phyloP scores from a whole-genome alignment of 2,797 vertebrate species.

The Sebastes cheni region DNA sequence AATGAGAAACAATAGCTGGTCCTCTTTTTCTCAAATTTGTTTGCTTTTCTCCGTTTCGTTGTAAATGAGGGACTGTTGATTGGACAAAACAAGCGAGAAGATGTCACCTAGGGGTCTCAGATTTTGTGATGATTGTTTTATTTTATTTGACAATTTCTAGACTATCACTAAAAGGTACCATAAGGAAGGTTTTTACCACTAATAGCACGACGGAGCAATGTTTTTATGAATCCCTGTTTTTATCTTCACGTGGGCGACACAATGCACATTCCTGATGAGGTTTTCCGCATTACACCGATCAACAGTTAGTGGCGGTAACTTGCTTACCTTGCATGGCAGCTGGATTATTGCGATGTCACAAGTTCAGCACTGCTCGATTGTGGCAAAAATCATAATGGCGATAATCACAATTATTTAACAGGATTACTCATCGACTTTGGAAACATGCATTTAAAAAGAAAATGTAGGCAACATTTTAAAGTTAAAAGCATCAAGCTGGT shows the following conservation, averaged over 20 bases:
- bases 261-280: background rate
- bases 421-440: too few species aligned
- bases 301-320: background rate
- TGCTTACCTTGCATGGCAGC: background rate
- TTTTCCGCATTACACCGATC: accelerated
- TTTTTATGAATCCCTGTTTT: background rate
- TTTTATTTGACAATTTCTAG: background rate
- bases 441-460: too few species aligned
- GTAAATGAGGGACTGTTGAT: background rate
- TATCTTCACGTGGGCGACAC: background rate
- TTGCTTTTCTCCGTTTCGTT: background rate
- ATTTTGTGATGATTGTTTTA: background rate
- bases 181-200: background rate
- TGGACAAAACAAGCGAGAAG: too few species aligned
- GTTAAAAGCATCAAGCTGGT: too few species aligned
- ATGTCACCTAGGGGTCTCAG: too few species aligned
- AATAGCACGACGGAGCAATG: background rate
- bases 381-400: too few species aligned
- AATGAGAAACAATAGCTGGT: background rate
- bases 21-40: background rate
- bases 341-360: background rate
- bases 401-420: too few species aligned
- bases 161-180: background rate
- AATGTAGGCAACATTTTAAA: too few species aligned
- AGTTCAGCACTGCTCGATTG: too few species aligned